Conservation (phyloP, 2,888 invertebrate species). For the Trichogramma evanescens region DNA sequence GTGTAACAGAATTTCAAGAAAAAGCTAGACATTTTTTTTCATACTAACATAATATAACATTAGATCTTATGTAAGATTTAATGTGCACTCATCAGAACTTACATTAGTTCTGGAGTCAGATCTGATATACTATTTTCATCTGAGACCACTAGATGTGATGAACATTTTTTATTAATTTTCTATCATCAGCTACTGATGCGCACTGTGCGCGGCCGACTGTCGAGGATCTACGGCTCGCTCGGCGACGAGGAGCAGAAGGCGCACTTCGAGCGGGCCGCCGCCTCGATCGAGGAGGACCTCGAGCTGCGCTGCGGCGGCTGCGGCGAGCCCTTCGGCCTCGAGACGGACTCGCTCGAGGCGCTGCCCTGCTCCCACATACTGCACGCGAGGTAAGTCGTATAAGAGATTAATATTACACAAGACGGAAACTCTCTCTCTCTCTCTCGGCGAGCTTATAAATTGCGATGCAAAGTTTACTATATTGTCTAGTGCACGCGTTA, state of each 20-base stretch:
- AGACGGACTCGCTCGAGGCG: constrained; percentile 69
- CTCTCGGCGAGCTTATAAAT: too few relatives aligned
- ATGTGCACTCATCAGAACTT: too few relatives aligned
- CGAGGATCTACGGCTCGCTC: constrained; percentile 72
- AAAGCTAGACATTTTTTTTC: too few relatives aligned
- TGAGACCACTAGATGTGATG: too few relatives aligned
- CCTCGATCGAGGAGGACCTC: constrained; percentile 59
- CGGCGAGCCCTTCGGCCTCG: constrained; percentile 67
- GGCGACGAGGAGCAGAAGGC: constrained; percentile 75
- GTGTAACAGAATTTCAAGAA: too few relatives aligned
- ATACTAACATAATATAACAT: too few relatives aligned
- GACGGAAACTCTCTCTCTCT: background rate
- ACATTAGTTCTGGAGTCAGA: too few relatives aligned
- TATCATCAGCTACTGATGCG: constrained; percentile 63
- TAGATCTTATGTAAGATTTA: too few relatives aligned
- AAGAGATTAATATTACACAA: background rate
- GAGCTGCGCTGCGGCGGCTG: constrained; percentile 77
- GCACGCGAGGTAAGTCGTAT: constrained; percentile 62
- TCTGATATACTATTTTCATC: too few relatives aligned
- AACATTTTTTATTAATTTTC: background rate
- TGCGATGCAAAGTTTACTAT: too few relatives aligned
- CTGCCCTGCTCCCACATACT: constrained; percentile 82
- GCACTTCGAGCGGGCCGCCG: constrained; percentile 67
- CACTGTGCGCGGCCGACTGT: constrained; percentile 70
- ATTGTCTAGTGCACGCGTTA: too few relatives aligned